Conservation (phyloP, 2,888 invertebrate genomes). For the Stictocephala bisonia region DNA sequence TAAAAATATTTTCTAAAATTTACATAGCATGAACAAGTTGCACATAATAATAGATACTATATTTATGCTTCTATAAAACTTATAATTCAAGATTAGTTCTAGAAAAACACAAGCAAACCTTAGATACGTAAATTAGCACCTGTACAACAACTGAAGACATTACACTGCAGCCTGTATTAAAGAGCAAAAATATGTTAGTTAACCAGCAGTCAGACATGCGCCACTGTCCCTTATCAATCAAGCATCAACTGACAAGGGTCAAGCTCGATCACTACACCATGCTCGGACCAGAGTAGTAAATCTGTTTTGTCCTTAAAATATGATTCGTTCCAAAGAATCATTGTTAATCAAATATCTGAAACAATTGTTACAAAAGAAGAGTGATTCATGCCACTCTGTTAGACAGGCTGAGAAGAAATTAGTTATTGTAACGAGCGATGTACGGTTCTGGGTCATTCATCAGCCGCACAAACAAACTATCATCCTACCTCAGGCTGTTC, state of each 20-base stretch:
- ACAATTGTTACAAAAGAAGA: slow-evolving; percentile 21
- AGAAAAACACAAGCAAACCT: too few species aligned
- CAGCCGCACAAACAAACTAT: slow-evolving; percentile 32
- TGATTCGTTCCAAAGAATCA: slow-evolving; percentile 45
- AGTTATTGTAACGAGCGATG: slow-evolving; percentile 31
- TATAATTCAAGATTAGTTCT: too few species aligned
- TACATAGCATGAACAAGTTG: too few species aligned
- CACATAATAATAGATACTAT: too few species aligned
- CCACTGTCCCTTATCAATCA: slow-evolving; percentile 48
- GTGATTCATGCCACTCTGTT: slow-evolving; percentile 45
- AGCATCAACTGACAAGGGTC: slow-evolving; percentile 19
- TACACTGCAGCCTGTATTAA: slow-evolving; percentile 2
- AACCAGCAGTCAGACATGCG: slow-evolving; percentile 39
- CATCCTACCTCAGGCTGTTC: slow-evolving; percentile 38
- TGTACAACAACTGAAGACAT: too few species aligned
- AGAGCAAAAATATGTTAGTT: slow-evolving; percentile 31
- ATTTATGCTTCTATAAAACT: too few species aligned
- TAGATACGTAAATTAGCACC: too few species aligned
- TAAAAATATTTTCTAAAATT: too few species aligned
- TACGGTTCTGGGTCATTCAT: slow-evolving; percentile 26
- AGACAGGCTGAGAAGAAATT: slow-evolving; percentile 44
- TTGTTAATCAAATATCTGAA: slow-evolving; percentile 38
- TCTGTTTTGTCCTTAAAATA: slow-evolving; percentile 42
- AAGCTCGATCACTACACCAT: slow-evolving; percentile 31
- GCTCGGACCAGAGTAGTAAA: slow-evolving; percentile 45